phyloP scores from a whole-genome alignment of 2,797 vertebrate genomes.

The Pelodytes ibericus region DNA sequence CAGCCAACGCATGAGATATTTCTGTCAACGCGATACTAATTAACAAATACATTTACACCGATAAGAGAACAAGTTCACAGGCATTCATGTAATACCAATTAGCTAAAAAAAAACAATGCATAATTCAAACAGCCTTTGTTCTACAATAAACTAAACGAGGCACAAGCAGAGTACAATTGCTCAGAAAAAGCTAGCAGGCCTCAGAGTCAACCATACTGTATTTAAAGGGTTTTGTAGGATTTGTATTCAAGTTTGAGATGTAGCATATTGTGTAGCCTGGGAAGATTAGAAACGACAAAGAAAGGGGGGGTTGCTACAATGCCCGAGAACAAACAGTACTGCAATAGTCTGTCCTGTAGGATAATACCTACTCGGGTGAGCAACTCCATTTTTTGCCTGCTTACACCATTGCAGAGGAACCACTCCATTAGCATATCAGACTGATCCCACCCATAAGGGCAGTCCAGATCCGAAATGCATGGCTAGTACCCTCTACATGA shows the following conservation, averaged over 20 bases:
- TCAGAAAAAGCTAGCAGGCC: neutral
- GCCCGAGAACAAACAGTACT: no score
- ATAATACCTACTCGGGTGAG: no score
- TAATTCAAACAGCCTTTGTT: neutral
- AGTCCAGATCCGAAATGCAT: no score
- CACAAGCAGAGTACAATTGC: neutral
- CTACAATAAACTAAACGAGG: neutral
- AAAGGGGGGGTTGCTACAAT: no score
- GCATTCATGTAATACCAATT: slow-evolving; percentile 29
- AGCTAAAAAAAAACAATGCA: neutral
- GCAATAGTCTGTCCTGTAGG: no score
- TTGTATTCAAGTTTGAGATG: neutral
- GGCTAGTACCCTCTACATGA: no score
- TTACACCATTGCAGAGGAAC: no score
- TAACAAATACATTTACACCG: slow-evolving; percentile 39
- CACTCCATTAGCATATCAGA: no score
- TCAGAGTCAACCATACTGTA: neutral
- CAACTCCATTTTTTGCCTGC: no score
- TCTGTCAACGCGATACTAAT: slow-evolving; percentile 41
- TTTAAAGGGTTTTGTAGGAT: neutral
- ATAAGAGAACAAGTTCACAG: slow-evolving; percentile 24
- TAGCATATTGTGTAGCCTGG: neutral
- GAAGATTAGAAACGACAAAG: no score
- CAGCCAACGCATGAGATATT: slow-evolving; percentile 35
- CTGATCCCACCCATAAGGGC: no score